Conservation (phyloP, 2,797 vertebrate species). For the Hydrolagus colliei region DNA sequence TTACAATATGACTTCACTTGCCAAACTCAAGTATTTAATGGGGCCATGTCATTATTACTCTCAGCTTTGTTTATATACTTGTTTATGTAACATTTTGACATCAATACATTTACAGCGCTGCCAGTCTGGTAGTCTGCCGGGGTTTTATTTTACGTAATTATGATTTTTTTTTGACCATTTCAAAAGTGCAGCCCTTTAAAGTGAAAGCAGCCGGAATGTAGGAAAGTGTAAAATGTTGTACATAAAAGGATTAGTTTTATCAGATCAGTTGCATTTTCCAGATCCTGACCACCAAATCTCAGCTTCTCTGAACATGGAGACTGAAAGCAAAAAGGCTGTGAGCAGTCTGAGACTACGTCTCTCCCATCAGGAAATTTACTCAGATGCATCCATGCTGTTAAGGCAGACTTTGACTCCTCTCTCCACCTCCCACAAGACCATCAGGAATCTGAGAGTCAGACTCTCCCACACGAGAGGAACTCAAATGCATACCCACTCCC, state of each 20-base stretch:
- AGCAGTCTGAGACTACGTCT: background rate
- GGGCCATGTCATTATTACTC: constrained; percentile 9
- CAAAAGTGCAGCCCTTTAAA: background rate
- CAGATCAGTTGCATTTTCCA: background rate
- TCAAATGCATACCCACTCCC: background rate
- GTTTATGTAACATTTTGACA: constrained; percentile 18
- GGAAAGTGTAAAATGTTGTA: background rate
- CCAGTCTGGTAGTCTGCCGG: constrained; percentile 7
- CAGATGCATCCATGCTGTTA: no score
- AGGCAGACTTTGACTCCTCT: background rate
- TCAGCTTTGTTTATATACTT: constrained; percentile 11
- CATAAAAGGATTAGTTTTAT: background rate
- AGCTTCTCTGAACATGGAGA: constrained; percentile 2
- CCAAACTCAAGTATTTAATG: constrained; percentile 4
- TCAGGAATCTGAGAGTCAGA: background rate
- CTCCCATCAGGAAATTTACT: no score
- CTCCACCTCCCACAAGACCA: background rate
- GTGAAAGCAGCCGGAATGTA: background rate
- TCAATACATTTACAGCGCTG: background rate
- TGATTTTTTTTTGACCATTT: background rate
- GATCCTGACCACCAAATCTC: constrained; percentile 10
- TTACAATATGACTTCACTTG: constrained; percentile 12
- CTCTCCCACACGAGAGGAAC: background rate
- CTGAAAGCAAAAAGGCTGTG: background rate
- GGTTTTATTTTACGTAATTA: background rate